These are phyloP conservation scores for Trissolcus japonicus DNA, from an alignment of 2,888 invertebrate species.

Conservation along the genomic window DNA sequence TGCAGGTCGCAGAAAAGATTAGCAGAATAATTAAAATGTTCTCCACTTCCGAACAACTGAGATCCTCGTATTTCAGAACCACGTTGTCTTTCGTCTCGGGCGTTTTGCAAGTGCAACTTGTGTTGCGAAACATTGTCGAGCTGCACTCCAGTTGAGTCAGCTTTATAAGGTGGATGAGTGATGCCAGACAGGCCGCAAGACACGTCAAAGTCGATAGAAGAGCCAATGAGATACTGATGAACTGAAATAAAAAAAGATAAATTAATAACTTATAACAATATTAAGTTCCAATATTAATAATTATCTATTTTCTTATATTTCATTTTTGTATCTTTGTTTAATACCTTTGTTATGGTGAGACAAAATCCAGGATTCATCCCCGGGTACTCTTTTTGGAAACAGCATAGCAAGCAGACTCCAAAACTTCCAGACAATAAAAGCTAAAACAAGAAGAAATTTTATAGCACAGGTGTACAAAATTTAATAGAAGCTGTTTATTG, in stretches of 20 bases:
- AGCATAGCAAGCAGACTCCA: constrained; percentile 69
- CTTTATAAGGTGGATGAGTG: constrained; percentile 66
- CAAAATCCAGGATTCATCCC: constrained; percentile 69
- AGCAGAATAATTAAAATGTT: constrained; percentile 67
- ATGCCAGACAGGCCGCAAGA: constrained; percentile 64
- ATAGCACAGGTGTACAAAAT: too few relatives aligned
- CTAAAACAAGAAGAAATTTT: constrained; percentile 56
- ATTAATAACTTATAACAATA: neutral
- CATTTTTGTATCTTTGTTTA: neutral
- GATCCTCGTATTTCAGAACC: constrained; percentile 66
- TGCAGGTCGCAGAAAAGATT: constrained; percentile 68
- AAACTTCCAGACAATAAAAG: constrained; percentile 70
- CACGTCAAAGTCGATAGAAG: constrained; percentile 64
- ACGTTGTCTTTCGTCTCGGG: constrained; percentile 57
- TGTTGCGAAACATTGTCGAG: constrained; percentile 64
- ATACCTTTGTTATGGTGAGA: constrained; percentile 67
- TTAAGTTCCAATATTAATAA: neutral
- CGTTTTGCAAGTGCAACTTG: constrained; percentile 69
- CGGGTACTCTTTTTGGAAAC: constrained; percentile 70
- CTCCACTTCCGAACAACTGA: constrained; percentile 71
- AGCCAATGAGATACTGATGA: constrained; percentile 65
- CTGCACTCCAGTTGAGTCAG: constrained; percentile 68
- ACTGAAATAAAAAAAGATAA: constrained; percentile 52
- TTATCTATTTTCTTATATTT: neutral
- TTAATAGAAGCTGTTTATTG: neutral